Evolutionary conservation across 2,888 invertebrate genomes (phyloP).

Genomic region (Creontiades dilutus): DNA sequence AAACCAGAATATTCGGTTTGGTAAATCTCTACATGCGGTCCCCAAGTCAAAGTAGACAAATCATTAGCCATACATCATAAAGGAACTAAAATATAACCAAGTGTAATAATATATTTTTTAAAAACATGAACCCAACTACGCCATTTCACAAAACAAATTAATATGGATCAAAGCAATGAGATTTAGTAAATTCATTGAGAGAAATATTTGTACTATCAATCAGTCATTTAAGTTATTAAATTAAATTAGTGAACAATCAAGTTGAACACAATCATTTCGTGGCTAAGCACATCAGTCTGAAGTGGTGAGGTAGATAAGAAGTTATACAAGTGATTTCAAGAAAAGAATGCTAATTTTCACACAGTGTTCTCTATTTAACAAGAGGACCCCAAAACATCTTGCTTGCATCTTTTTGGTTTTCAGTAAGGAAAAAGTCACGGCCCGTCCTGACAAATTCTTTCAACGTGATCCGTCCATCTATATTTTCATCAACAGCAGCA

Average conservation of each 20-base stretch:
- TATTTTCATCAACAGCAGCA: slow-evolving; percentile 88
- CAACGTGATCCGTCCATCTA: slow-evolving; percentile 86
- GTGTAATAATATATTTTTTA: too few species aligned
- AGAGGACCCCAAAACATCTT: slow-evolving; percentile 93
- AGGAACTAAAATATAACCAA: too few species aligned
- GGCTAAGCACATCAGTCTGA: slow-evolving; percentile 35
- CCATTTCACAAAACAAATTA: too few species aligned
- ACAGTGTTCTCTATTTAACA: slow-evolving; percentile 77
- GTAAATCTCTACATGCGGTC: too few species aligned
- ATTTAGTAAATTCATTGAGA: too few species aligned
- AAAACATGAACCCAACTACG: too few species aligned
- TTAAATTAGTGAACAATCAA: neutral
- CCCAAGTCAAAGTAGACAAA: too few species aligned
- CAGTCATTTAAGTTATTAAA: neutral
- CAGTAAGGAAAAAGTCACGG: slow-evolving; percentile 88
- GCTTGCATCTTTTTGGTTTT: slow-evolving; percentile 87
- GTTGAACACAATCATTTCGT: neutral
- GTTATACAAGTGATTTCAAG: neutral
- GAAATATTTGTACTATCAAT: slow-evolving; percentile 9
- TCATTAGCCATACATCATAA: too few species aligned
- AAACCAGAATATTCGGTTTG: too few species aligned
- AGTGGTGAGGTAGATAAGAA: neutral
- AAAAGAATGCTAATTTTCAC: too few species aligned
- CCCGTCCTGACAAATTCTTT: slow-evolving; percentile 91
- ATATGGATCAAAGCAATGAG: too few species aligned